Conservation (phyloP, 2,113 vertebrate genomes). For the Neodon shergylaensis region DNA sequence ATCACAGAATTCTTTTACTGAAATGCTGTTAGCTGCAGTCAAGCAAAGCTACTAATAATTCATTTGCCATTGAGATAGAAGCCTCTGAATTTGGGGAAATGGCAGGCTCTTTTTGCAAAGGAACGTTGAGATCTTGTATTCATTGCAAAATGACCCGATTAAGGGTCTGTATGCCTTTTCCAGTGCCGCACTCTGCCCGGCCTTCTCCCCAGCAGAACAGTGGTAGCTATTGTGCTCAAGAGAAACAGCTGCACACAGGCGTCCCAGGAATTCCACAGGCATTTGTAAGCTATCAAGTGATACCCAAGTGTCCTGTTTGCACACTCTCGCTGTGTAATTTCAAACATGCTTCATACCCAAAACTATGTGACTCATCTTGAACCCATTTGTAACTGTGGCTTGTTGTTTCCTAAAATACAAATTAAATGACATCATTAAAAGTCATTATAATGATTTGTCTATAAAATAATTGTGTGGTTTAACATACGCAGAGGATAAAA, state of each 20-base stretch:
- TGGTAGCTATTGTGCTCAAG: neutral
- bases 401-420: neutral
- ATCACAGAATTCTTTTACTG: neutral
- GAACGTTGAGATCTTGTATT: neutral
- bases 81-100: neutral
- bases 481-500: neutral
- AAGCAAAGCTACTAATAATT: slow-evolving; percentile 18
- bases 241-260: slow-evolving; percentile 1
- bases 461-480: neutral
- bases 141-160: neutral
- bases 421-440: slow-evolving; percentile 37
- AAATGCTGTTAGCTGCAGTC: neutral
- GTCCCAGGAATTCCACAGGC: slow-evolving; percentile 6
- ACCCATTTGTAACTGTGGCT: neutral
- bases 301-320: neutral
- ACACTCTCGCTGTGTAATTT: neutral
- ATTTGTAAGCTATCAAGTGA: slow-evolving; percentile 19
- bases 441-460: neutral
- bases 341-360: neutral
- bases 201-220: neutral
- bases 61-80: neutral
- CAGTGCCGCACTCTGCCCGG: too few relatives aligned
- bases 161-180: neutral
- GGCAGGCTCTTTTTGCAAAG: neutral
- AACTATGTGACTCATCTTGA: neutral